Conservation (phyloP, 2,797 vertebrate species). For the Telmatherina bonti region DNA sequence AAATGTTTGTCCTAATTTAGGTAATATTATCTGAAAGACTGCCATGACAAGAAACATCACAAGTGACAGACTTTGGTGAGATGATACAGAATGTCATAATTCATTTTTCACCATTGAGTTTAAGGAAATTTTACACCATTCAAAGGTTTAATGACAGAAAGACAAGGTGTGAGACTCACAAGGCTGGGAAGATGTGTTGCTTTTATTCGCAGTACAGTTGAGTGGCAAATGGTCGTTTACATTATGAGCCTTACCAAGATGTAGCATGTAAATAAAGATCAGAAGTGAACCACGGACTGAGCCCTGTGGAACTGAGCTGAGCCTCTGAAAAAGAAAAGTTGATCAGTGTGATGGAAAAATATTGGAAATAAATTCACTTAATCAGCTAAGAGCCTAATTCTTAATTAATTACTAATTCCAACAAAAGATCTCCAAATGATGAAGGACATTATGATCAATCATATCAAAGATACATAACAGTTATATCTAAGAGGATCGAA, state of each 20-base stretch:
- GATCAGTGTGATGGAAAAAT: too few species aligned
- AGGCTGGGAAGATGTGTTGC: neutral
- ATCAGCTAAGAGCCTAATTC: too few species aligned
- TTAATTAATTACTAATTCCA: neutral
- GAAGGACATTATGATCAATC: neutral
- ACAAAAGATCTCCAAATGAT: neutral
- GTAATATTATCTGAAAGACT: neutral
- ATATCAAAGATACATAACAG: neutral
- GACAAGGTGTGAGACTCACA: neutral
- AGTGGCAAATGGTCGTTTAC: neutral
- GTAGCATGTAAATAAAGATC: neutral
- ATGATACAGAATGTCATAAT: neutral
- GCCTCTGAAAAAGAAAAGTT: neutral
- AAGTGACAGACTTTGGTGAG: neutral
- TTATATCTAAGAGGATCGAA: too few species aligned
- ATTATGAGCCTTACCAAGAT: neutral
- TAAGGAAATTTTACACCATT: neutral
- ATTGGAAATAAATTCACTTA: too few species aligned
- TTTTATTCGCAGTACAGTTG: neutral
- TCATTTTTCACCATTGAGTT: neutral
- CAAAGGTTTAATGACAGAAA: neutral
- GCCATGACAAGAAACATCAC: neutral
- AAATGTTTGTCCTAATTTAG: neutral
- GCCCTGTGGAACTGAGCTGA: neutral
- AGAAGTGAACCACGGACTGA: neutral